These are phyloP conservation scores for Channa maculata DNA, from an alignment of 2,113 vertebrate genomes.

Conservation along the genomic window DNA sequence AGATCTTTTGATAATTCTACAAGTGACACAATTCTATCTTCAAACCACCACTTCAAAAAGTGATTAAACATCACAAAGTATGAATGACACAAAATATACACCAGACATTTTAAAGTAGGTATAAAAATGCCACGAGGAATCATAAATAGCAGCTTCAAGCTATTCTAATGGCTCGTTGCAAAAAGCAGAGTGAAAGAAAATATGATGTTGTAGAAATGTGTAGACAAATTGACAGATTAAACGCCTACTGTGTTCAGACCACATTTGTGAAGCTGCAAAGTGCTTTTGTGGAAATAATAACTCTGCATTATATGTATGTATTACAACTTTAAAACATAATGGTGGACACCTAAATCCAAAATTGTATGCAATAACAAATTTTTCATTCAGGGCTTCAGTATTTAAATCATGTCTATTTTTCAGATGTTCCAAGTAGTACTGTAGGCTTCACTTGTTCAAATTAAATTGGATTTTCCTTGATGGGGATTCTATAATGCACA, in stretches of 20 bases:
- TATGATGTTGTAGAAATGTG: not conserved
- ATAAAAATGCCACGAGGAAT: conserved; percentile 17
- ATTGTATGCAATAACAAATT: not conserved
- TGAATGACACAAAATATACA: conserved; percentile 3
- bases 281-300: not conserved
- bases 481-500: conserved; percentile 8
- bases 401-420: conserved; percentile 4
- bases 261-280: not conserved
- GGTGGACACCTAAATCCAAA: not conserved
- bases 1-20: not conserved
- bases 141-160: conserved; percentile 19
- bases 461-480: conserved; percentile 12
- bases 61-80: conserved; percentile 16
- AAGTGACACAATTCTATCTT: not conserved
- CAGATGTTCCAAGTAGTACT: not conserved
- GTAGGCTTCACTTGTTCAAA: conserved; percentile 5
- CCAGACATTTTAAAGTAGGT: not conserved
- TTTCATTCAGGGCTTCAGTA: not conserved
- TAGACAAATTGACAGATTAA: not conserved
- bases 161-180: conserved; percentile 15
- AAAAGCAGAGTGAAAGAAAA: conserved; percentile 18
- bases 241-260: not conserved
- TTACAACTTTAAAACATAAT: not conserved
- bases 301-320: not conserved
- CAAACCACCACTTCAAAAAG: not conserved